Evolutionary conservation across 1,140 invertebrate species (phyloP), one percentile per base, ranked within the genome.

Genomic region (Drosophila nannoptera): DNA sequence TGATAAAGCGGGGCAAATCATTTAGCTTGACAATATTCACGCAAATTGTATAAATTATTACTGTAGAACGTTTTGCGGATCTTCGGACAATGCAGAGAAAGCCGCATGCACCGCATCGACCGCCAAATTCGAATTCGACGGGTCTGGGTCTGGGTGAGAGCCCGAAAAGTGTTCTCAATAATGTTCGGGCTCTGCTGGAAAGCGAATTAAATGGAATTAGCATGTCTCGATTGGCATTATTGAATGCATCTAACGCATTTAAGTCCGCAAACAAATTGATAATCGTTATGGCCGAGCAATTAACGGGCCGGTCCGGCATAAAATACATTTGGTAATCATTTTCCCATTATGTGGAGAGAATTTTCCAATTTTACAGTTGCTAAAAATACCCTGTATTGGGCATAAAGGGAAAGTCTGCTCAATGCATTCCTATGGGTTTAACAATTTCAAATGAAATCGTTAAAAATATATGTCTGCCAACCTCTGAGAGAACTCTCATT

Each of bases 331-430:
- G 16, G 9, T n/a, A 64, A 69, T 64, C 49, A 58, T 56, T 65
- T 69, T 58, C 31, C 36, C 52, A 64, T 69, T 64, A 64, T 64
- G 35, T 54, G n/a, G 9, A 35, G 22, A 31, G 14, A 33, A 12
- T 33, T 29, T 22, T 22, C 22, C n/a, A 43, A 36, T 31, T 52
- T 56, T 69, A 29, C 54, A 75, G 76, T 80, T 75, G 42, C 22
- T 43, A 12, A 12, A 4, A 31, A 40, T 53, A 69, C 35, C 14
- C 33, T 48, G 35, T 22, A 40, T 11, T 22, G 1, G 1, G n/a
- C 9, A 32, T 11, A 4, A 9, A 38, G 4, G 0, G 36, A 8
- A 5, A 4, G 36, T 38, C 11, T 38, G 36, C 7, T 38, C 0
- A 8, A 8, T 2, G 8, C 35, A 22, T 22, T 38, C 8, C 4